Conservation (phyloP, 92 coral and sea anemone genomes). For the Plumapathes pennacea region DNA sequence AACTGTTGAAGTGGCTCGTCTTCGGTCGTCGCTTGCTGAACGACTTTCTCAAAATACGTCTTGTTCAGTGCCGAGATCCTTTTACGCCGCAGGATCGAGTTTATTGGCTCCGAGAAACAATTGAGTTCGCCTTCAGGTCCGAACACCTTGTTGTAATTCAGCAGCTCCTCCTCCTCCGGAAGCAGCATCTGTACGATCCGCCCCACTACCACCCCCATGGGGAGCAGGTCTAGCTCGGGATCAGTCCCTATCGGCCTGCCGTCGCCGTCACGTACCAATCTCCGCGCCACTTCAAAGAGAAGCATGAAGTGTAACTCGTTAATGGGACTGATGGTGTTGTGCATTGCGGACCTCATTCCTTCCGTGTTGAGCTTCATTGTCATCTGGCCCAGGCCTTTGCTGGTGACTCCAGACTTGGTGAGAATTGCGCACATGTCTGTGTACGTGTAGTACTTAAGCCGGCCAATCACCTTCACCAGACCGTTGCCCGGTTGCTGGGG, state of each 20-base stretch:
- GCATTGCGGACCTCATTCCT: slow-evolving; percentile 81
- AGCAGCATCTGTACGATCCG: slow-evolving; percentile 62
- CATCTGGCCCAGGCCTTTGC: slow-evolving; percentile 85
- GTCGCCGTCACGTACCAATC: slow-evolving; percentile 80
- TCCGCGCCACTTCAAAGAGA: slow-evolving; percentile 73
- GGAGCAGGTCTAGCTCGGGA: slow-evolving; percentile 74
- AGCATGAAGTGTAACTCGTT: slow-evolving; percentile 86
- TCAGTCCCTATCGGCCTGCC: slow-evolving; percentile 68
- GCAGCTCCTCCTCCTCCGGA: slow-evolving; percentile 54
- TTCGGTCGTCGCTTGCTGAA: slow-evolving; percentile 38
- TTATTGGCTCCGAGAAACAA: slow-evolving; percentile 68
- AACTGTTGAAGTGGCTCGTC: slow-evolving; percentile 58
- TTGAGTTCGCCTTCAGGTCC: slow-evolving; percentile 64
- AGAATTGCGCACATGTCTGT: slow-evolving; percentile 78
- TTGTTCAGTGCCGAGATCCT: slow-evolving; percentile 65
- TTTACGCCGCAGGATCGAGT: slow-evolving; percentile 69
- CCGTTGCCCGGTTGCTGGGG: slow-evolving; percentile 79
- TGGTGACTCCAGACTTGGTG: slow-evolving; percentile 67
- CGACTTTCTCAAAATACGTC: slow-evolving; percentile 62
- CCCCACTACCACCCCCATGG: slow-evolving; percentile 66
- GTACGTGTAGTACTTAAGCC: slow-evolving; percentile 69
- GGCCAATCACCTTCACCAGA: slow-evolving; percentile 72
- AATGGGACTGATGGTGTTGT: slow-evolving; percentile 86
- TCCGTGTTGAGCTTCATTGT: slow-evolving; percentile 67
- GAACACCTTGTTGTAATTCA: slow-evolving; percentile 70